Base-by-base conservation (phyloP, 2,888 invertebrate genomes). In the Ennomos quercinarius region DNA sequence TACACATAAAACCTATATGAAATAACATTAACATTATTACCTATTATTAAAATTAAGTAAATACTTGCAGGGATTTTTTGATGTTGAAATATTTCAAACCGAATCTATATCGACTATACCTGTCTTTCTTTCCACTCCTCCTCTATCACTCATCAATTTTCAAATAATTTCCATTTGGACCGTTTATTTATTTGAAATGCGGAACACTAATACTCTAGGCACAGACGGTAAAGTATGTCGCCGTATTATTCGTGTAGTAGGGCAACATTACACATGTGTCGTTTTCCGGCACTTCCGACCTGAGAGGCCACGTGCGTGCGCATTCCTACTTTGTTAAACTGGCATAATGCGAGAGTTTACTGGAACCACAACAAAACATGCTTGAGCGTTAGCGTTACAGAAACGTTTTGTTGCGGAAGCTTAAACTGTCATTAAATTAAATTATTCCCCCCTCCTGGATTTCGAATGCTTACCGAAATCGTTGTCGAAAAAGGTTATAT, bases 211-310 rank as follows among this genome's bases (percentile, higher is more conserved):
- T 40, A 58, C 46, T n/a, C n/a, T 58, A 47, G 38, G 43, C 43
- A 39, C 34, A 38, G 8, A 12, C 38, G 43, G 51, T 51, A 42
- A 45, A 11, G 12, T 36, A 39, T 48, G 47, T 52, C 39, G 17
- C 40, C 39, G 40, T 34, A 48, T 52, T 47, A 48, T 58, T 58
- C 46, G 37, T 39, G 17, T 39, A 48, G 52, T 41, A 49, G 41
- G 41, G 38, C 37, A 45, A 45, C 57, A 45, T 57, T 41, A 45
- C 51, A 50, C 38, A 53, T 45, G 40, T 47, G 48, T 48, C 43
- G 38, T 35, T 12, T 39, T 12, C 49, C 49, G 49, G 49, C 49
- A 53, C 12, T 49, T 51, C 37, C 10, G 41, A 11, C 12, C 10
- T 52, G 38, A 9, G 44, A 44, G 43, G 52, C n/a, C 49, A 38